Base-by-base conservation (phyloP, 2,888 invertebrate species). In the Eustalomyia histrio region DNA sequence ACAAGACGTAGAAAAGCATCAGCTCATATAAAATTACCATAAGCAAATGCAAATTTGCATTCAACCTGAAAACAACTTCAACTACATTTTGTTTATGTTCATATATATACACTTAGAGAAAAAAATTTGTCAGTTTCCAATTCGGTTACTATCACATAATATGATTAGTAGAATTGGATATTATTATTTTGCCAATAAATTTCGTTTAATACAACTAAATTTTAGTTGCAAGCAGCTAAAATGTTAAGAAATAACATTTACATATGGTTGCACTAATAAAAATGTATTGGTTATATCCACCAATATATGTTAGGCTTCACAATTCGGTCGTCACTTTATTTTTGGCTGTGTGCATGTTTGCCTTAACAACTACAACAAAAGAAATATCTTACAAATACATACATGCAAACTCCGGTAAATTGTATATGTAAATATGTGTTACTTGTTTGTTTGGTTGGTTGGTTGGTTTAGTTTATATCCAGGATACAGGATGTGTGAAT, bases 401-500 rank as follows among this genome's bases (percentile, higher is more conserved):
- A 6, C 61, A 65, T 6, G 18, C 18, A 24, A 14, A 16, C n/a
- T n/a, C 43, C 43, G 43, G 43, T 47, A 47, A 47, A 47, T n/a
- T 47, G 43, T 47, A 47, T n/a, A n/a, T 47, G 43, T 47, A n/a
- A 39, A 39, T 68, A 17, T 5, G 76, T 79, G 71, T 72, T 60
- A 24, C 47, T 76, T 72, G 43, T 69, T 67, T 68, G 73, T 55
- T 69, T 78, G 63, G 52, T 76, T 72, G 43, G 64, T 67, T 68
- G 73, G 60, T 69, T 78, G 63, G 52, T 74, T 67, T 68, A 69
- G 55, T 69, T 78, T 68, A 69, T 68, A 61, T 35, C 4, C 79
- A 79, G 80, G 81, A 74, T 81, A 75, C 84, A 84, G 84, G 84
- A 83, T 84, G 80, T 84, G 83, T 83, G 84, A 79, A 84, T 84